A percentile compares a stretch with the other conserved stretches of the same genome.
Conservation (phyloP, 2,888 invertebrate species). For the Ferrisia virgata region DNA sequence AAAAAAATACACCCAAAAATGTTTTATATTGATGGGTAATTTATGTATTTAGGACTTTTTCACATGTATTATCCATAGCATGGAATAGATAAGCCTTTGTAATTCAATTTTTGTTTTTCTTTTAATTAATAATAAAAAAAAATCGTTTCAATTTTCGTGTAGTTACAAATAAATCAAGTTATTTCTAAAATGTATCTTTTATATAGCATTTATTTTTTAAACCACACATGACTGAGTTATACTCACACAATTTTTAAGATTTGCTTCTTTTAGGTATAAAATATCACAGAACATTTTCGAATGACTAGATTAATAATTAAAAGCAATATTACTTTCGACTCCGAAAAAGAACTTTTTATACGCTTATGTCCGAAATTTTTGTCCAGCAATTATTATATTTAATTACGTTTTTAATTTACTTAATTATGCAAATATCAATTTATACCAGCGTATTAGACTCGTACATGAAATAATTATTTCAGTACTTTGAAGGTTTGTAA, state of each 20-base stretch:
- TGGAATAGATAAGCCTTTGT: not conserved
- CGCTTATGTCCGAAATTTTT: not conserved
- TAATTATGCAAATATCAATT: not conserved
- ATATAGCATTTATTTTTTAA: not conserved
- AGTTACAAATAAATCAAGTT: not conserved
- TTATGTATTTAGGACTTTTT: not conserved
- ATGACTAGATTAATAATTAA: slow-evolving; percentile 38
- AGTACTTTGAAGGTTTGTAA: no score
- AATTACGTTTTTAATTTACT: not conserved
- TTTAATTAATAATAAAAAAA: not conserved
- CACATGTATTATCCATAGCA: not conserved
- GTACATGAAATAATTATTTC: no score
- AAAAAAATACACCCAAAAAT: not conserved
- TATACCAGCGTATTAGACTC: not conserved
- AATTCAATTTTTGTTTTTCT: not conserved
- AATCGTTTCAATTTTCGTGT: not conserved
- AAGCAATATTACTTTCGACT: not conserved
- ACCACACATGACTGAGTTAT: not conserved
- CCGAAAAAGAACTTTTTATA: not conserved
- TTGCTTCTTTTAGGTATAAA: slow-evolving; percentile 34
- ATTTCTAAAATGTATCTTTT: not conserved
- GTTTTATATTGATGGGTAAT: not conserved
- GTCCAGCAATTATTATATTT: not conserved
- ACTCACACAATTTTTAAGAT: not conserved
- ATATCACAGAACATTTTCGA: slow-evolving; percentile 43